These are phyloP conservation scores for Brachyrhaphis roseni DNA, from an alignment of 2,797 vertebrate species.

Conservation along the genomic window DNA sequence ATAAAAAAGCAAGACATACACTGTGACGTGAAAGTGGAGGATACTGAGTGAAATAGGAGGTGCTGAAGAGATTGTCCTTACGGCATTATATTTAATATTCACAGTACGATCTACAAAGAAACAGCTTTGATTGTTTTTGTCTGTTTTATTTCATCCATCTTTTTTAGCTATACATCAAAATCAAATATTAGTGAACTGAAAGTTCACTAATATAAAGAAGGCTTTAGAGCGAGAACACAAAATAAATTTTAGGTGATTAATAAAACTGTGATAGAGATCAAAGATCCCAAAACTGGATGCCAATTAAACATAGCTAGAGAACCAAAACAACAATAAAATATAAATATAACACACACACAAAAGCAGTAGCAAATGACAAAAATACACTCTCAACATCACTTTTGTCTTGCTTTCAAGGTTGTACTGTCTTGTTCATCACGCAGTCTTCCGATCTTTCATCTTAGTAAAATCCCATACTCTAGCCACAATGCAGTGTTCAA, in stretches of 20 bases:
- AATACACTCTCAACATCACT: too few species aligned
- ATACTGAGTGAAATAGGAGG: slow-evolving; percentile 8
- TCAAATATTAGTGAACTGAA: background rate
- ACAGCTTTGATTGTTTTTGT: background rate
- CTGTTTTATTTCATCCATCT: background rate
- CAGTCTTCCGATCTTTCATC: too few species aligned
- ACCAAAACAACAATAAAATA: background rate
- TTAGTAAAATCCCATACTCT: too few species aligned
- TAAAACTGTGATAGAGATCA: background rate
- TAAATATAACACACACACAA: background rate
- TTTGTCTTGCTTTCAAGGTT: too few species aligned
- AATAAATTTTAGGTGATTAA: background rate
- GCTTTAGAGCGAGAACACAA: background rate
- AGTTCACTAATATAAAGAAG: background rate
- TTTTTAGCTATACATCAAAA: background rate
- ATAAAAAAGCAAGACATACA: slow-evolving; percentile 45
- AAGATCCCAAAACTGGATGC: background rate
- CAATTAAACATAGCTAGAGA: background rate
- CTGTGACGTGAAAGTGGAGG: slow-evolving; percentile 27
- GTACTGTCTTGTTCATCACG: too few species aligned
- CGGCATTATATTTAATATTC: background rate
- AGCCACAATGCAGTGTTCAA: too few species aligned
- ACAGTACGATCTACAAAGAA: background rate
- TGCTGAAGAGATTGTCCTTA: background rate
- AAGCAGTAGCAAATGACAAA: too few species aligned